Conservation (phyloP, 1,140 invertebrate species). For the Ooceraea biroi region DNA sequence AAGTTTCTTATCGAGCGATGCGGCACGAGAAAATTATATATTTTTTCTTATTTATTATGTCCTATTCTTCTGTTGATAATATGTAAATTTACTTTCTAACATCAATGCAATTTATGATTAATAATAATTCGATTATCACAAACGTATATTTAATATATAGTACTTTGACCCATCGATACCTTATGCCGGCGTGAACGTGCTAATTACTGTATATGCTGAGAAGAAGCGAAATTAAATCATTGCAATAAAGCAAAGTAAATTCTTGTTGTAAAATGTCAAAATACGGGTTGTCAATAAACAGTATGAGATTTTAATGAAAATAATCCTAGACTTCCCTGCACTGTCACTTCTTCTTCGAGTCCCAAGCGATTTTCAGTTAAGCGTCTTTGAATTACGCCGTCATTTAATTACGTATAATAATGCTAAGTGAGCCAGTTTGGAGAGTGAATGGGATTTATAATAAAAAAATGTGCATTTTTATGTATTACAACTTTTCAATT, state of each 20-base stretch:
- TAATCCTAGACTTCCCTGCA: neutral
- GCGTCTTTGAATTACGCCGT: neutral
- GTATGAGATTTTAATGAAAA: neutral
- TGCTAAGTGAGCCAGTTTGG: constrained; percentile 9
- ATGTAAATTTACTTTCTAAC: too few relatives aligned
- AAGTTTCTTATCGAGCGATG: too few relatives aligned
- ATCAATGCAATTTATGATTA: too few relatives aligned
- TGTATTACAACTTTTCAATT: constrained; percentile 12
- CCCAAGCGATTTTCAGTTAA: neutral
- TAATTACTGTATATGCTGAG: neutral
- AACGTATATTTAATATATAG: too few relatives aligned
- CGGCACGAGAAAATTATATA: too few relatives aligned
- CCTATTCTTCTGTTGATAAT: too few relatives aligned
- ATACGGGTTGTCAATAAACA: neutral
- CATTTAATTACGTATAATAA: constrained; percentile 27
- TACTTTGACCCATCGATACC: too few relatives aligned
- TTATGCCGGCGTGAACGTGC: too few relatives aligned
- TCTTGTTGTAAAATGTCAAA: neutral
- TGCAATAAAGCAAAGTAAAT: neutral
- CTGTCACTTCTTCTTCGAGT: neutral
- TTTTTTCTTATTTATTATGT: too few relatives aligned
- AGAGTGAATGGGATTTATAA: constrained; percentile 30
- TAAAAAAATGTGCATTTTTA: neutral
- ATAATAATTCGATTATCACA: too few relatives aligned
- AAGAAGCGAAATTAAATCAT: constrained; percentile 1